phyloP scores from a whole-genome alignment of 1,140 invertebrate species.

The Andrena cerasifolii region DNA sequence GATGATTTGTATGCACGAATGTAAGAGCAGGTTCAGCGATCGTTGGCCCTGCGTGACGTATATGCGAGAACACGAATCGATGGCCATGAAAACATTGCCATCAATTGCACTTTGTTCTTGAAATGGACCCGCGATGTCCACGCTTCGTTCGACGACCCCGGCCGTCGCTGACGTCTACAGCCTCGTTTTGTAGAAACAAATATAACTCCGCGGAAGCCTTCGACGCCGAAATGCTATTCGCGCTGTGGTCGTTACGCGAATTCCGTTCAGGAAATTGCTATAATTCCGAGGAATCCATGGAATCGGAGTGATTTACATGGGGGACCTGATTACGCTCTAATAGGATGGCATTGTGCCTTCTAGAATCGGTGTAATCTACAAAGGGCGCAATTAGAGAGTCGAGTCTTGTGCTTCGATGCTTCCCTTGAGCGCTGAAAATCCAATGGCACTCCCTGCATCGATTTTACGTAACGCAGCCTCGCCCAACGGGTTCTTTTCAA shows the following conservation, averaged over 20 bases:
- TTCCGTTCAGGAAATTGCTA: slow-evolving; percentile 15
- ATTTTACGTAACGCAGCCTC: neutral
- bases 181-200: slow-evolving; percentile 4
- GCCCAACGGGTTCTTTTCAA: no score
- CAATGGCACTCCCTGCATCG: neutral
- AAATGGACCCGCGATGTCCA: neutral
- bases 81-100: slow-evolving; percentile 14
- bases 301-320: slow-evolving; percentile 4
- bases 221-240: neutral
- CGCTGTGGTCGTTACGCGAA: neutral
- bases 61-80: neutral
- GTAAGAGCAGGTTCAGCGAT: neutral
- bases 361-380: neutral
- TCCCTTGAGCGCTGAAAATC: no score
- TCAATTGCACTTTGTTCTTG: slow-evolving; percentile 31
- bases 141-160: neutral
- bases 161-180: neutral
- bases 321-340: neutral
- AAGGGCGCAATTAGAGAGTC: neutral
- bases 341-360: slow-evolving; percentile 1
- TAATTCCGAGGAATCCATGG: neutral
- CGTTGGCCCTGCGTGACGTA: slow-evolving; percentile 9
- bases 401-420: neutral
- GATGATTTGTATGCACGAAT: neutral
- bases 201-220: neutral